Percentiles rank a stretch among this genome's conserved stretches.
phyloP scores from a whole-genome alignment of 92 coral and sea anemone genomes.

The Palythoa heliodiscus region DNA sequence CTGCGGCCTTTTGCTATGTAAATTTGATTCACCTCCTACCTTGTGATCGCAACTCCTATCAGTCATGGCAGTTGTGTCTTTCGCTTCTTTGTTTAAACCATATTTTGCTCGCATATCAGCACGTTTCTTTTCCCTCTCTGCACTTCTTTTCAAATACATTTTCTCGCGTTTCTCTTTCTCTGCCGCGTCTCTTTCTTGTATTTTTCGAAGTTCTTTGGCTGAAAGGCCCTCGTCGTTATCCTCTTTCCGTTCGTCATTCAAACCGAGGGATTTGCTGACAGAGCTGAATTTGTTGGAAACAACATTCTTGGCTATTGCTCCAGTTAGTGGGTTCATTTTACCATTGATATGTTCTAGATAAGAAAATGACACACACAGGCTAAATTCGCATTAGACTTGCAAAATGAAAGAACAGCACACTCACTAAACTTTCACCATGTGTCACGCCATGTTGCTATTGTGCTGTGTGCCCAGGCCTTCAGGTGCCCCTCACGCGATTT shows the following conservation, averaged over 20 bases:
- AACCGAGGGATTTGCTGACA: constrained; percentile 34
- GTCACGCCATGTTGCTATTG: too few relatives aligned
- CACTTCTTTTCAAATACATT: constrained; percentile 18
- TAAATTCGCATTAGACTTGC: background rate
- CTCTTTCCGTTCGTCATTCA: background rate
- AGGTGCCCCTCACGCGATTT: too few relatives aligned
- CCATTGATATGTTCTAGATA: background rate
- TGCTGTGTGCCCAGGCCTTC: too few relatives aligned
- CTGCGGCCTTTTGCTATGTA: constrained; percentile 4
- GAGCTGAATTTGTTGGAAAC: constrained; percentile 31
- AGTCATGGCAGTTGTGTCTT: background rate
- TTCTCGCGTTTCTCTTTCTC: constrained; percentile 33
- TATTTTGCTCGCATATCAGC: constrained; percentile 39
- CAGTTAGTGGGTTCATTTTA: constrained; percentile 37
- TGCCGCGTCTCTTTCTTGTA: constrained; percentile 38
- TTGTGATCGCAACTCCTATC: background rate
- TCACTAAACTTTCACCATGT: too few relatives aligned
- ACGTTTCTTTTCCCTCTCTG: constrained; percentile 39
- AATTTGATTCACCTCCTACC: constrained; percentile 21
- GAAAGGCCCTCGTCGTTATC: constrained; percentile 25
- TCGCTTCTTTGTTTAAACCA: constrained; percentile 21
- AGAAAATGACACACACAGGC: too few relatives aligned
- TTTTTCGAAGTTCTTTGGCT: constrained; percentile 37
- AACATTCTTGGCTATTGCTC: constrained; percentile 40
- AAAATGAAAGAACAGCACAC: background rate